These are phyloP conservation scores for Piscicola geometra DNA, from an alignment of 2,888 invertebrate genomes.

Conservation along the genomic window DNA sequence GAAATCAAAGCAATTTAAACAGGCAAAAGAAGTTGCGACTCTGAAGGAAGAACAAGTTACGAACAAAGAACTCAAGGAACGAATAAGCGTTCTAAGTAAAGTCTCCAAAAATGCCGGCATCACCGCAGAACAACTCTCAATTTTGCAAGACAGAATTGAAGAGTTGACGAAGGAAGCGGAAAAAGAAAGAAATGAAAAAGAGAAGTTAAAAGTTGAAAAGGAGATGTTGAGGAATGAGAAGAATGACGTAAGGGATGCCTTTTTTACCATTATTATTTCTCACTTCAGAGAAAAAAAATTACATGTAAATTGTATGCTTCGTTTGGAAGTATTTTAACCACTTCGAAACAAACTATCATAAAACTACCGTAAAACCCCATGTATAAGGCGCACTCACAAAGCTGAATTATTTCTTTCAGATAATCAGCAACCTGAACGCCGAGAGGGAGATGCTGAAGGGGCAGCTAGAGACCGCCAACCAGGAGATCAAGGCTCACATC, in stretches of 20 bases:
- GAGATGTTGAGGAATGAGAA: constrained; percentile 57
- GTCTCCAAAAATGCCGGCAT: constrained; percentile 48
- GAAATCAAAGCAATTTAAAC: background rate
- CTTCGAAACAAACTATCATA: too few relatives aligned
- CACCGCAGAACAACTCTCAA: constrained; percentile 51
- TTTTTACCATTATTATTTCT: too few relatives aligned
- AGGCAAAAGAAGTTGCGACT: constrained; percentile 61
- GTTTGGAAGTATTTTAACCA: too few relatives aligned
- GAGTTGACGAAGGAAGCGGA: constrained; percentile 53
- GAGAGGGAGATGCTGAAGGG: constrained; percentile 49
- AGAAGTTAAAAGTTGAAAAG: constrained; percentile 57
- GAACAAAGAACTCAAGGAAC: constrained; percentile 46
- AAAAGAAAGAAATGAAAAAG: constrained; percentile 49
- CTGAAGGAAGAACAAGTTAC: constrained; percentile 58
- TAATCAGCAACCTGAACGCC: constrained; percentile 40
- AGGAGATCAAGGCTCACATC: constrained; percentile 56
- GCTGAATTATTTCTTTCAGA: too few relatives aligned
- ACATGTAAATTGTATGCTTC: too few relatives aligned
- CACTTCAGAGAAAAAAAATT: too few relatives aligned
- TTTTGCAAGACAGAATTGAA: constrained; percentile 68
- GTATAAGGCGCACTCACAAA: too few relatives aligned
- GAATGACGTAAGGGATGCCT: constrained; percentile 45
- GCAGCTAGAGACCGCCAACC: constrained; percentile 50
- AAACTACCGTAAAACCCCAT: too few relatives aligned
- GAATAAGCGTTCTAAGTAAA: constrained; percentile 62